Percentiles rank a stretch among this genome's conserved stretches.
Evolutionary conservation across 2,888 invertebrate genomes (phyloP).

Genomic region (Hyles lineata): DNA sequence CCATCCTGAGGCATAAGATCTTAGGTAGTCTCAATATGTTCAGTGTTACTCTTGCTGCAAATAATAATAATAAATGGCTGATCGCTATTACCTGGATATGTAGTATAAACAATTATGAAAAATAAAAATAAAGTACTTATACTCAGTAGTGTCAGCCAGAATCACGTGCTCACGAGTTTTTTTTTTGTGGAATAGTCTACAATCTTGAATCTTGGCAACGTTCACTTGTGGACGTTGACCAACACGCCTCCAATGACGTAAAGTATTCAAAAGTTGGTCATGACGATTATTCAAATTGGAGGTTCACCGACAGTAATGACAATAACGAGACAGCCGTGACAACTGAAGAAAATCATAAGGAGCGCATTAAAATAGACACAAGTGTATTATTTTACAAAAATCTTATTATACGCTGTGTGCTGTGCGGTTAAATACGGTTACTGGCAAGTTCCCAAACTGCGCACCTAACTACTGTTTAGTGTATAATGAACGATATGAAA

Average conservation of each 20-base stretch:
- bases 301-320: slow-evolving; percentile 38
- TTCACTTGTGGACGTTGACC: slow-evolving; percentile 58
- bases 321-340: slow-evolving; percentile 18
- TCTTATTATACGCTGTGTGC: slow-evolving; percentile 38
- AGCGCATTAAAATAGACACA: slow-evolving; percentile 34
- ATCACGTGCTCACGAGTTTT: slow-evolving; percentile 11
- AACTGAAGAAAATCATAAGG: slow-evolving; percentile 33
- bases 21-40: too few species aligned
- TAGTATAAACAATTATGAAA: neutral
- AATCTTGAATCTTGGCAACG: slow-evolving; percentile 53
- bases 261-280: slow-evolving; percentile 35
- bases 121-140: neutral
- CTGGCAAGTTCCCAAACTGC: slow-evolving; percentile 52
- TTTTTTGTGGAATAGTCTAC: slow-evolving; percentile 37
- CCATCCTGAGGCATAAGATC: too few species aligned
- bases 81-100: neutral
- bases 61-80: neutral
- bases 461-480: slow-evolving; percentile 25
- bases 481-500: slow-evolving; percentile 20
- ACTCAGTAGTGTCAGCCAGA: neutral
- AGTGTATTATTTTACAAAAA: slow-evolving; percentile 27
- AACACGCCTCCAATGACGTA: slow-evolving; percentile 67
- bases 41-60: too few species aligned
- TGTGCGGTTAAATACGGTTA: slow-evolving; percentile 46
- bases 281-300: slow-evolving; percentile 31